Evolutionary conservation across 2,113 vertebrate species (phyloP).

Genomic region (Anoura caudifer): DNA sequence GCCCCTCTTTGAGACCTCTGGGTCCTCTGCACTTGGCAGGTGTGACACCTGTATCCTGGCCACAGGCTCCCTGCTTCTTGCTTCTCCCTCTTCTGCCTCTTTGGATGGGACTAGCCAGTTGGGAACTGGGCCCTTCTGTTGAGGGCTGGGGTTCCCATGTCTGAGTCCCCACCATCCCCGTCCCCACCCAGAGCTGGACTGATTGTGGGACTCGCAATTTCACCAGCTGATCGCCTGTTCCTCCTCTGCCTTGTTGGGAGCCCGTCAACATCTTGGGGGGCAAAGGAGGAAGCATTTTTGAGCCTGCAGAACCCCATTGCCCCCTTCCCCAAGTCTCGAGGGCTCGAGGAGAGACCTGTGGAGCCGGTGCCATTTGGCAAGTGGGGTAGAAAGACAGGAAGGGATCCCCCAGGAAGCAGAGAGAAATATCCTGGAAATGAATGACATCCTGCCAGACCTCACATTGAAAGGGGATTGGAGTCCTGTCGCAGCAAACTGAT

Average conservation of each 20-base stretch:
- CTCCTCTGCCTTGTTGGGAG: background rate
- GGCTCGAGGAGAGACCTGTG: background rate
- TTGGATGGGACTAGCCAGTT: background rate
- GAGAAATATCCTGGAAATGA: background rate
- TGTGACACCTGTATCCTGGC: too few species aligned
- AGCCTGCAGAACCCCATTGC: background rate
- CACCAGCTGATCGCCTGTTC: background rate
- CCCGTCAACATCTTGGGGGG: background rate
- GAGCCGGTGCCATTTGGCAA: background rate
- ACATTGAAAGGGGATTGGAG: accelerated
- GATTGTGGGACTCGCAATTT: background rate
- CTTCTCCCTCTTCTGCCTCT: background rate
- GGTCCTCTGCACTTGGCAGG: background rate
- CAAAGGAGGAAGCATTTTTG: background rate
- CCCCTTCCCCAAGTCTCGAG: background rate
- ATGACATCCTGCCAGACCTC: accelerated
- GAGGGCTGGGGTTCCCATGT: background rate
- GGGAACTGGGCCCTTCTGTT: background rate
- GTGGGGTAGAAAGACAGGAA: background rate
- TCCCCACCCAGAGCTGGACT: background rate
- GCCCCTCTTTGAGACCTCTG: background rate
- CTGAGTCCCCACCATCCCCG: background rate
- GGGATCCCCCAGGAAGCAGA: background rate
- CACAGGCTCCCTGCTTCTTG: background rate
- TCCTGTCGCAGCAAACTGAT: background rate